phyloP scores from a whole-genome alignment of 1,140 invertebrate genomes.

The Philotrypesis tridentata region DNA sequence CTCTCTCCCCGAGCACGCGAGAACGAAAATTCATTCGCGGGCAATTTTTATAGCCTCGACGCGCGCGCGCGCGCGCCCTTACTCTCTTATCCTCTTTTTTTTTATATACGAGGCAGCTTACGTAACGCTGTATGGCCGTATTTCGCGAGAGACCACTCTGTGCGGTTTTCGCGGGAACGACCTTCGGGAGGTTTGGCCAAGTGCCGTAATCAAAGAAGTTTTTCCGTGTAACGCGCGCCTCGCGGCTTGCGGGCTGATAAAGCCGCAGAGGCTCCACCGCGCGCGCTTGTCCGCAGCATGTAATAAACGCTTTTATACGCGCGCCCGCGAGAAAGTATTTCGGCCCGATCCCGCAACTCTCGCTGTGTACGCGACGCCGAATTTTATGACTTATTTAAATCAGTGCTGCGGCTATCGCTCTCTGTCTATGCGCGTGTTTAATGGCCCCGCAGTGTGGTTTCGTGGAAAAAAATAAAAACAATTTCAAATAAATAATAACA shows the following conservation, averaged over 20 bases:
- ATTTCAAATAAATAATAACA: too few relatives aligned
- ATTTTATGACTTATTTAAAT: not conserved
- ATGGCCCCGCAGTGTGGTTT: too few relatives aligned
- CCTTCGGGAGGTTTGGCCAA: not conserved
- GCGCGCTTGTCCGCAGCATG: not conserved
- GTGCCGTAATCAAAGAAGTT: constrained; percentile 26
- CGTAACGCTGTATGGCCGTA: not conserved
- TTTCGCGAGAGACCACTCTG: not conserved
- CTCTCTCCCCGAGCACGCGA: not conserved
- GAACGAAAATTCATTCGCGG: constrained; percentile 1
- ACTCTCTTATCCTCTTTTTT: not conserved
- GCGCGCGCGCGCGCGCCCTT: too few relatives aligned
- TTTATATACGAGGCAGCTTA: not conserved
- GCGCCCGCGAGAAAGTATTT: not conserved
- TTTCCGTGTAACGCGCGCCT: not conserved
- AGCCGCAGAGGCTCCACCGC: too few relatives aligned
- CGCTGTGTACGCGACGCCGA: not conserved
- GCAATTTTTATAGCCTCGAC: not conserved
- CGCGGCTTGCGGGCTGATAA: not conserved
- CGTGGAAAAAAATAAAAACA: too few relatives aligned
- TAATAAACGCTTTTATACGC: constrained; percentile 18
- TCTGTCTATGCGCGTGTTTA: too few relatives aligned
- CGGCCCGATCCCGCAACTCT: not conserved
- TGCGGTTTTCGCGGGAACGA: not conserved
- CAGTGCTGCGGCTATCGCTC: not conserved